These are phyloP conservation scores for Drosophila putrida DNA, from an alignment of 2,888 invertebrate genomes.

Conservation along the genomic window DNA sequence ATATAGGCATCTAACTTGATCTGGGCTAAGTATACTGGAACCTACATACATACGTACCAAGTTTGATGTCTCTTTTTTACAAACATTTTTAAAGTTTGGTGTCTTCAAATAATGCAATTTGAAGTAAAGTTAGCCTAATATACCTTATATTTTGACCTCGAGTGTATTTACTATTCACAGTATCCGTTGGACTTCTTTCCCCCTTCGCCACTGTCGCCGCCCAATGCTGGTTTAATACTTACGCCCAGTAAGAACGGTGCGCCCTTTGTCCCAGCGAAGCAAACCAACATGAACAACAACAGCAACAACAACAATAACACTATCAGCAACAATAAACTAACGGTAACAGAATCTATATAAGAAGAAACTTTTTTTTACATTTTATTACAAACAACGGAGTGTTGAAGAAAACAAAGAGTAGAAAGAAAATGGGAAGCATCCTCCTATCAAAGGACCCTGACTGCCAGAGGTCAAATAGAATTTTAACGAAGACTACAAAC, in stretches of 20 bases:
- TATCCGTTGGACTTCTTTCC: conserved; percentile 83
- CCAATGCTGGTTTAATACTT: conserved; percentile 77
- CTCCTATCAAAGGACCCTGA: no score
- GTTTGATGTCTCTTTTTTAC: no score
- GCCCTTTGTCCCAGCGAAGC: conserved; percentile 73
- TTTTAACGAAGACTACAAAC: no score
- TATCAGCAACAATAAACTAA: conserved; percentile 26
- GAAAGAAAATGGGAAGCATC: no score
- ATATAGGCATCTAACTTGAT: no score
- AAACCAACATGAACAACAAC: conserved; percentile 28
- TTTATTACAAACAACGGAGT: no score
- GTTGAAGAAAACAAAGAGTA: no score
- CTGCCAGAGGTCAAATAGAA: no score
- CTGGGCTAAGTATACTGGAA: no score
- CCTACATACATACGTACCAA: no score
- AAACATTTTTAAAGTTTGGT: no score
- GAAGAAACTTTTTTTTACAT: conserved; percentile 1
- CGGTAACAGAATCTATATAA: conserved; percentile 25
- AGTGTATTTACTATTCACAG: conserved; percentile 49
- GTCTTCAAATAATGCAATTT: background rate
- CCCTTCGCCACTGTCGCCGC: conserved; percentile 77
- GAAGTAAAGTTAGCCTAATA: background rate
- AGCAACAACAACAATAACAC: conserved; percentile 13
- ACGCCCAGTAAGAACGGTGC: conserved; percentile 72
- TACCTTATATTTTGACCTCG: background rate